Evolutionary conservation across 23 tunicate species (phyloP).

Genomic region (Ciona savignyi): DNA sequence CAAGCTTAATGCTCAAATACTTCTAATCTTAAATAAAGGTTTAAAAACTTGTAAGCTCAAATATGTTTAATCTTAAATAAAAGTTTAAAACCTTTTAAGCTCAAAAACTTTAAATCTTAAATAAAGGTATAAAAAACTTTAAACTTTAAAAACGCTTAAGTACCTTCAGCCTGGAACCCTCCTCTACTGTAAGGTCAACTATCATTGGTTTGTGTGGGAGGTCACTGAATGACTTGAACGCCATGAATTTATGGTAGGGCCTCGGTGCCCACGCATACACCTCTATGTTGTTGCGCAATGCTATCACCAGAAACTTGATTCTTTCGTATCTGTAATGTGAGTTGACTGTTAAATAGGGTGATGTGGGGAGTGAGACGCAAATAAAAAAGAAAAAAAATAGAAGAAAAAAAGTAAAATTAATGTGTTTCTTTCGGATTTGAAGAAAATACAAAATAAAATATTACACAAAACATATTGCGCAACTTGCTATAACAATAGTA

Average conservation of each 20-base stretch:
- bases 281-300: constrained; percentile 93
- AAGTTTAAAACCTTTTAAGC: too few species aligned
- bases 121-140: too few species aligned
- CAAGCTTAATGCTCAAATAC: too few species aligned
- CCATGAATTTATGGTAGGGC: constrained; percentile 99
- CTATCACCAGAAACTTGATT: constrained; percentile 95
- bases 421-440: too few species aligned
- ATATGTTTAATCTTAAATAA: neutral
- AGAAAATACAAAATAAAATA: too few species aligned
- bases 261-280: constrained; percentile 99
- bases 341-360: too few species aligned
- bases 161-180: constrained; percentile 95
- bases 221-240: constrained; percentile 96
- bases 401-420: neutral
- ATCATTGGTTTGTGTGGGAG: constrained; percentile 98
- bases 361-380: too few species aligned
- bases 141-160: neutral
- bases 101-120: too few species aligned
- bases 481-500: too few species aligned
- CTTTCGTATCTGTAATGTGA: constrained; percentile 87
- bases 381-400: neutral
- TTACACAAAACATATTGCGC: too few species aligned
- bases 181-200: constrained; percentile 98
- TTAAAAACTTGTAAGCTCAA: too few species aligned
- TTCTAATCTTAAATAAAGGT: too few species aligned